phyloP scores from a whole-genome alignment of 2,797 vertebrate species.

The Neosilurus hyrtlii region DNA sequence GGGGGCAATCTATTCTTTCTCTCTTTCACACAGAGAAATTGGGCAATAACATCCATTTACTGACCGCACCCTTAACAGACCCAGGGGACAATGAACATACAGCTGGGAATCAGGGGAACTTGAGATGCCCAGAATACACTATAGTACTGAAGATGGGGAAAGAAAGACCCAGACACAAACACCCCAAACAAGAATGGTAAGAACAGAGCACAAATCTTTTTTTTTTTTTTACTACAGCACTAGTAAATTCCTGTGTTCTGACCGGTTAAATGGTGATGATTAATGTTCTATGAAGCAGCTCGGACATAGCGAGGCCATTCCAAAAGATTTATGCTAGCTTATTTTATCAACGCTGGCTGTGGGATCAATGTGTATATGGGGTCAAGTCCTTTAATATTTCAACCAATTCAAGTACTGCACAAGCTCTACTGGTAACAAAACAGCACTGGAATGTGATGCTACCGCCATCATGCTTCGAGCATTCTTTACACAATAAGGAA shows the following conservation, averaged over 20 bases:
- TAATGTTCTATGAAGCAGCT: too few relatives aligned
- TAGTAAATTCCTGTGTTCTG: background rate
- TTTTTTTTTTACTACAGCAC: background rate
- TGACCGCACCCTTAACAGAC: conserved; percentile 30
- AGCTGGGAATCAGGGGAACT: conserved; percentile 26
- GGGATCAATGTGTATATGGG: too few relatives aligned
- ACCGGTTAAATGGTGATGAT: background rate
- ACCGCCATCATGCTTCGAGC: too few relatives aligned
- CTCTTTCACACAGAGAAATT: background rate
- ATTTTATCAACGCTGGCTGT: too few relatives aligned
- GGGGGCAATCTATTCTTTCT: background rate
- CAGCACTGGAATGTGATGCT: too few relatives aligned
- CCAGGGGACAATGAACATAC: background rate
- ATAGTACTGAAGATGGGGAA: background rate
- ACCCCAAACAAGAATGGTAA: background rate
- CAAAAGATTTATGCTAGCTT: too few relatives aligned
- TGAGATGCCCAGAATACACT: conserved; percentile 26
- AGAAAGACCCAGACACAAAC: too few relatives aligned
- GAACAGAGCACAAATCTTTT: background rate
- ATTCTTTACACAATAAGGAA: too few relatives aligned
- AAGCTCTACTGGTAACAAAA: too few relatives aligned
- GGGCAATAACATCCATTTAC: conserved; percentile 21
- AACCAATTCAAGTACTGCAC: too few relatives aligned
- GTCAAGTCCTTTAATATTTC: too few relatives aligned
- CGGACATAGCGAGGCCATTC: too few relatives aligned